Percentiles rank a stretch among this genome's conserved stretches.
phyloP scores from a whole-genome alignment of 1,140 invertebrate species.

The Plodia interpunctella region DNA sequence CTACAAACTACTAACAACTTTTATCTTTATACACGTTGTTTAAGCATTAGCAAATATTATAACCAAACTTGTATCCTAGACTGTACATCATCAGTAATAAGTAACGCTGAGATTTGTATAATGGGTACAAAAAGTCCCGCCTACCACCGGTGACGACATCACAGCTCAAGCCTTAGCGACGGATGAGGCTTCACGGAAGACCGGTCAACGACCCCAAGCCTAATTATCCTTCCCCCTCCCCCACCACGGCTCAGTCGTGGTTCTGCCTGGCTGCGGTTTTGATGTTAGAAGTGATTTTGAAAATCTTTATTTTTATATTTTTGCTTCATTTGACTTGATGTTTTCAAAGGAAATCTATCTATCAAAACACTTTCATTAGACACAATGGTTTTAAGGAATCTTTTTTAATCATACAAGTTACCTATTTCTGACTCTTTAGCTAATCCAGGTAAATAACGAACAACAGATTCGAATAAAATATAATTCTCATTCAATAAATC shows the following conservation, averaged over 20 bases:
- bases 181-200: conserved; percentile 30
- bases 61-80: not conserved
- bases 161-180: conserved; percentile 15
- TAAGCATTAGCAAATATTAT: not conserved
- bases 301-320: not conserved
- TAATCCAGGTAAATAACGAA: too few relatives aligned
- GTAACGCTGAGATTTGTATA: conserved; percentile 4
- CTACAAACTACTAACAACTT: too few relatives aligned
- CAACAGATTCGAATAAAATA: too few relatives aligned
- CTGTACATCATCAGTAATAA: not conserved
- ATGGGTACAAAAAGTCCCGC: conserved; percentile 9
- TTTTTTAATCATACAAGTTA: too few relatives aligned
- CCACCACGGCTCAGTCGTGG: conserved; percentile 12
- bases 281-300: conserved; percentile 6
- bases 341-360: not conserved
- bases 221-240: conserved; percentile 46
- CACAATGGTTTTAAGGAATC: too few relatives aligned
- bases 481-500: not conserved
- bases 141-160: conserved; percentile 25
- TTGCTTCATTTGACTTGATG: not conserved
- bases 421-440: too few relatives aligned
- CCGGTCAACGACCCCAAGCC: conserved; percentile 38
- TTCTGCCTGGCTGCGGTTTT: conserved; percentile 9
- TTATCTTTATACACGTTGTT: too few relatives aligned
- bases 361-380: too few relatives aligned